Base-by-base conservation (phyloP, 2,888 invertebrate species). In the Amphipoea oculea region DNA sequence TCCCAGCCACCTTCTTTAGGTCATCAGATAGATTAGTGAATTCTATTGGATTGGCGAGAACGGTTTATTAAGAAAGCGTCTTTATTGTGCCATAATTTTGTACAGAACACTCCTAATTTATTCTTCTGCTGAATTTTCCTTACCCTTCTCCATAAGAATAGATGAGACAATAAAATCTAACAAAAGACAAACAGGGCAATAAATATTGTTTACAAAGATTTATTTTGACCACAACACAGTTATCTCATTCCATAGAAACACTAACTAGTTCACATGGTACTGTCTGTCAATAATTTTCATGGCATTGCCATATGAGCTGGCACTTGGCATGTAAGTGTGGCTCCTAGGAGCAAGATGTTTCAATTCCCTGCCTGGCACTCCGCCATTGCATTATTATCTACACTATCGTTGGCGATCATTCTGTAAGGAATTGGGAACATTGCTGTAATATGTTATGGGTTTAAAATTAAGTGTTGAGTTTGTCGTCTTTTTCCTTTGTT, bases 371-470 rank as follows among this genome's bases (percentile, higher is more conserved):
- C 2, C 79, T 88, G 89, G 82, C 80, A 72, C 63, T 60, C 65
- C 51, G 88, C 83, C 83, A 83, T 66, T 29, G 66, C 54, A 81
- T 88, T 84, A 84, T 76, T 86, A 82, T 88, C 87, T 80, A 66
- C 68, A 69, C 65, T 71, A 76, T 72, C 20, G 12, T 45, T 68
- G 48, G 78, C 67, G 45, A 81, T 82, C 66, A 69, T 67, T 79
- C 42, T 67, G n/a, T 60, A 40, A 36, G 23, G 42, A 57, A 77
- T 77, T 66, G 65, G 42, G 51, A 69, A 73, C 84, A 73, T 20
- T 5, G 12, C 66, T 29, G 36, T 67, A 42, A 57, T 51, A 74
- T 57, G n/a, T 71, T 62, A 76, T n/a, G 40, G 11, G n/a, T 69
- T 71, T 72, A 62, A 74, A 60, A 54, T 54, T 17, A 45, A n/a